Evolutionary conservation across 2,113 vertebrate species (phyloP).

Genomic region (Struthidea cinerea): DNA sequence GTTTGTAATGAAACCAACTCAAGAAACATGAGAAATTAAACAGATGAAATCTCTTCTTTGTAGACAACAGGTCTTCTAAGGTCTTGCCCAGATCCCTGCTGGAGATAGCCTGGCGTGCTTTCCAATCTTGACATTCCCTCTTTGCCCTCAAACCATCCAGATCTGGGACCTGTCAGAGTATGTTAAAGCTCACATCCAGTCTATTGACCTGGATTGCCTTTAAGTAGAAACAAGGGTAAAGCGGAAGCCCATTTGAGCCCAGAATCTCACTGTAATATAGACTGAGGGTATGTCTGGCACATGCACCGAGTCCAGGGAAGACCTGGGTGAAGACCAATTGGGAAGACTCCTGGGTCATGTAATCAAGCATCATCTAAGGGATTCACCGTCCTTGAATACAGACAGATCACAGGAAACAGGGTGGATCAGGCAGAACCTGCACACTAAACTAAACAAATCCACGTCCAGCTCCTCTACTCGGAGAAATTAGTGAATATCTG

Average conservation of each 20-base stretch:
- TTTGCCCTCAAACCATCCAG: constrained; percentile 32
- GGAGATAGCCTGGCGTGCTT: not conserved
- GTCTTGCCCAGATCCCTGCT: constrained; percentile 14
- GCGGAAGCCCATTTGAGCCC: not conserved
- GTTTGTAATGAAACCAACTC: not conserved
- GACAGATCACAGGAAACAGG: not conserved
- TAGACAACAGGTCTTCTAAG: constrained; percentile 7
- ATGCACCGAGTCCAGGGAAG: fast-evolving
- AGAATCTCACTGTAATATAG: not conserved
- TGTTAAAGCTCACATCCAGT: not conserved
- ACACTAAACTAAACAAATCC: not conserved
- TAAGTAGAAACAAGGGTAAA: not conserved
- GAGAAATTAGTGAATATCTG: not conserved
- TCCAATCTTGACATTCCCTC: not conserved
- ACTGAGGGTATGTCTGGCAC: not conserved
- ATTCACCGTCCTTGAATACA: not conserved
- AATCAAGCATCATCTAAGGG: not conserved
- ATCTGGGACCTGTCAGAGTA: not conserved
- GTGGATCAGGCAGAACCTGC: not conserved
- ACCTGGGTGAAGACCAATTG: not conserved
- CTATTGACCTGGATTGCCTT: not conserved
- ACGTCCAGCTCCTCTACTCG: not conserved
- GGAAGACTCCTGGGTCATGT: not conserved
- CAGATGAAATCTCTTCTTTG: not conserved
- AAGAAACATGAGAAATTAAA: not conserved